Conservation (phyloP, 2,113 vertebrate genomes). For the Rhodinocichla rosea region DNA sequence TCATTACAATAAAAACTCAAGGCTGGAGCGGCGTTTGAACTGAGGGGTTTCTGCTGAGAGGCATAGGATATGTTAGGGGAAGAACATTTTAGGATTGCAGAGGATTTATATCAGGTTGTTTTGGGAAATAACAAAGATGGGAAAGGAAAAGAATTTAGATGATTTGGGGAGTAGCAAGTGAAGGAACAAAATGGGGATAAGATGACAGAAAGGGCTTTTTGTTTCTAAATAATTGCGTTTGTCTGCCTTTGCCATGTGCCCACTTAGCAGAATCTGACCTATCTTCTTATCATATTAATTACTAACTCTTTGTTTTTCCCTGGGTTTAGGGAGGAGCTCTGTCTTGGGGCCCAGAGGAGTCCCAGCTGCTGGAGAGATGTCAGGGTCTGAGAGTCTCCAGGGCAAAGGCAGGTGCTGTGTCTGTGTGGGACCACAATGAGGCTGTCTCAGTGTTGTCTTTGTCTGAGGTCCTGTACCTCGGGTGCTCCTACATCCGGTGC, state of each 20-base stretch:
- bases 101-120: neutral
- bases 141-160: neutral
- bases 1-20: neutral
- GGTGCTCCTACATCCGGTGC: rapidly evolving
- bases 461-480: neutral
- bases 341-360: neutral
- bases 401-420: neutral
- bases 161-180: neutral
- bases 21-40: neutral
- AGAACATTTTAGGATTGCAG: neutral
- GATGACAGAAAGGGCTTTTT: neutral
- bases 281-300: neutral
- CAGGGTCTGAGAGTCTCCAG: neutral
- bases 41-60: neutral
- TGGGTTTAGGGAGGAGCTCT: neutral
- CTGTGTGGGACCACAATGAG: neutral
- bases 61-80: neutral
- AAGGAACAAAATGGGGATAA: neutral
- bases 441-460: neutral
- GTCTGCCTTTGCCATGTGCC: neutral
- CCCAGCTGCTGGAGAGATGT: neutral
- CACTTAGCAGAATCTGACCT: neutral
- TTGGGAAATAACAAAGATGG: neutral
- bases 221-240: neutral
- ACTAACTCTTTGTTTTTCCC: neutral